Evolutionary conservation across 1,140 invertebrate genomes (phyloP).

Genomic region (Latrodectus geometricus): DNA sequence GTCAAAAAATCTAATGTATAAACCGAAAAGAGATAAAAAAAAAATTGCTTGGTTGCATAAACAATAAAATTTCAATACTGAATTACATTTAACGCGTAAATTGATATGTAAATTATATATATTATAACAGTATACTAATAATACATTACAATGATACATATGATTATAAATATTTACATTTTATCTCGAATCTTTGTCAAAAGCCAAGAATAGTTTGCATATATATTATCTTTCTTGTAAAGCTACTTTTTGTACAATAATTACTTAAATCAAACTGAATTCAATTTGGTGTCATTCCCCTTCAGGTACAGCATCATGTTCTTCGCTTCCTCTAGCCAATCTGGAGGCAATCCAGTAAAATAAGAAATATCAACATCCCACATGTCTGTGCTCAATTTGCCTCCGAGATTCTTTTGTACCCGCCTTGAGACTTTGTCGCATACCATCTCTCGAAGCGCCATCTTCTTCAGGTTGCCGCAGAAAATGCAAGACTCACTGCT

Average conservation of each 20-base stretch:
- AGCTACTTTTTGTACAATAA: background rate
- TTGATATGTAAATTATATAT: no score
- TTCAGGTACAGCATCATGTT: constrained; percentile 13
- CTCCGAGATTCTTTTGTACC: constrained; percentile 36
- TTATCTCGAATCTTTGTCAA: background rate
- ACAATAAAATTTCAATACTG: no score
- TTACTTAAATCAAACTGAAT: background rate
- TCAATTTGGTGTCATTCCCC: background rate
- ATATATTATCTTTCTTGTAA: background rate
- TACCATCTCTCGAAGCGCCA: constrained; percentile 37
- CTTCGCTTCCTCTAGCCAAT: constrained; percentile 20
- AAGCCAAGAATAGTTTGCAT: background rate
- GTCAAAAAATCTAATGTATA: no score
- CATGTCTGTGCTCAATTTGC: constrained; percentile 19
- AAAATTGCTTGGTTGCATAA: no score
- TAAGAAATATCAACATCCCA: constrained; percentile 36
- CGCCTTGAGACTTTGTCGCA: constrained; percentile 52
- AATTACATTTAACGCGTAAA: no score
- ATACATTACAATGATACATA: no score
- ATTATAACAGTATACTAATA: no score
- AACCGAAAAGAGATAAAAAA: no score
- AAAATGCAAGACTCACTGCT: background rate
- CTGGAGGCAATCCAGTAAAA: constrained; percentile 29
- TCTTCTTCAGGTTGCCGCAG: background rate
- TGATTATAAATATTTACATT: background rate